Evolutionary conservation across 2,888 invertebrate genomes (phyloP), one percentile per base, ranked within the genome.

Genomic region (Tetanocera ferruginea): DNA sequence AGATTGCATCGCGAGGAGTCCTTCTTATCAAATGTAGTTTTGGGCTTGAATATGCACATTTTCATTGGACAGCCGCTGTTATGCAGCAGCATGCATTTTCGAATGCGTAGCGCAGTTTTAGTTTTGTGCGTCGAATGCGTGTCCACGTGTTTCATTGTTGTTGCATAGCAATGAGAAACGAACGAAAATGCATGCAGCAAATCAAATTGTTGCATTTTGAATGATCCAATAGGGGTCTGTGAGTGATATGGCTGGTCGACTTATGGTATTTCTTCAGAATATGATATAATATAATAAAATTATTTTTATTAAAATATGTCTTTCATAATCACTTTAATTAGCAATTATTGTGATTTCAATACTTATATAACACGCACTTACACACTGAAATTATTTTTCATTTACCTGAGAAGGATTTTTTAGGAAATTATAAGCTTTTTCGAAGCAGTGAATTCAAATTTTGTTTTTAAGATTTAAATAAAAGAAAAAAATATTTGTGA

Each of bases 41-140:
- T 34, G 67, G 55, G 66, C 66, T 55, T 14, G 28, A 34, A 55
- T 66, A 55, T 67, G 75, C 67, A 55, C 75, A 66, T 66, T 75
- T 75, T 75, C 73, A 73, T 73, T 73, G 77, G 77, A 66, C 73
- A 55, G 55, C 55, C 37, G 60, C 55, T 51, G 23, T 49, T 25
- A 43, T 43, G 49, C 34, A 67, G 73, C 73, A 67, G 55, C 37
- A 67, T 77, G 73, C 77, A 77, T 69, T 73, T 67, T 31, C 64
- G 72, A 55, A 66, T 77, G 77, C 67, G 77, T 77, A 60, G 70
- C 52, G 77, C 73, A 73, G 77, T 57, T 66, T 49, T 57, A 73
- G 77, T 57, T 66, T 49, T 57, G 34, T 73, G 77, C 77, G 73
- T 73, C 49, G 9, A 34, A 52, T 73, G 77, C 77, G 77, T 77